Evolutionary conservation across 1,140 invertebrate species (phyloP), one percentile per base, ranked within the genome.

Genomic region (Pachyrhynchus sulphureomaculatus): DNA sequence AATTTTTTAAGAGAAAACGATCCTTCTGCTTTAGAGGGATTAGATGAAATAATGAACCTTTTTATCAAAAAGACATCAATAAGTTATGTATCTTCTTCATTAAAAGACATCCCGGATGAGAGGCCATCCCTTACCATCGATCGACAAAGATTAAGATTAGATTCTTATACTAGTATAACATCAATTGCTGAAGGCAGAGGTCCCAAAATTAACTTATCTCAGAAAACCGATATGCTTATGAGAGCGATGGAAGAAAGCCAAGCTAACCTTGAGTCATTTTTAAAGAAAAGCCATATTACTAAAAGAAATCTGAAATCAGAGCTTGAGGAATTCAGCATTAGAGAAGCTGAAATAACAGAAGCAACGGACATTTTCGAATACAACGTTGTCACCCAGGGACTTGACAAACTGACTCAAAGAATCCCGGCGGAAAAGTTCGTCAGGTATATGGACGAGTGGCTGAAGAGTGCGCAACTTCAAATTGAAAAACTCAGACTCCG

Each of bases 361-460:
- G 62, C 68, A 0, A 67, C 12, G 6, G 48, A 72, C 3, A 61
- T 72, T 20, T 77, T 81, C 51, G 75, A 81, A 42, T 57, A 72
- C 24, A 70, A 68, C 1, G 62, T 80, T 6, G 67, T 77, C 10
- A 68, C 59, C 5, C 68, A 71, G 29, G 71, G 70, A 5, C 36
- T 72, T 4, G 73, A 78, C 67, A 65, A 66, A 1, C 36, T 77
- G 17, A 78, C 73, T 0, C 76, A 78, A 15, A 73, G 75, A 64
- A 78, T 80, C 57, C 72, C 78, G 2, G 74, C 73, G 2, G 75
- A 80, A 42, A 79, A 72, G 37, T 75, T 80, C 56, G 45, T 76
- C 9, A 74, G 73, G 76, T 79, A 62, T 56, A 66, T 80, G 65
- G 74, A 79, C 9, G 73, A 79, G 13, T 79, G 76, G 71, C 58